Base-by-base conservation (phyloP, 1,140 invertebrate species). In the Wiebesia pumilae region DNA sequence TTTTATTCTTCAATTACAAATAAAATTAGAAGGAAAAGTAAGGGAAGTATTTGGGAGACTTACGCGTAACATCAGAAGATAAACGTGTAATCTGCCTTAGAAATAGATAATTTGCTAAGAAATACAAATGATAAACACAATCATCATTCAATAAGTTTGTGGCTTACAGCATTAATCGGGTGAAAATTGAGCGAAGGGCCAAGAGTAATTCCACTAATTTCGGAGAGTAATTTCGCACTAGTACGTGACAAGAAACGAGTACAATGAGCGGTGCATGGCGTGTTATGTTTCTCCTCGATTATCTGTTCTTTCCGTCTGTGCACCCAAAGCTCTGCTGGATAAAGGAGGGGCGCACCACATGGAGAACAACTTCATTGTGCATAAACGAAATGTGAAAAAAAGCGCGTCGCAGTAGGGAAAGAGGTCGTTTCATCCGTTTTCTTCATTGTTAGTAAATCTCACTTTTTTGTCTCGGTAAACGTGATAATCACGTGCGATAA, bases 191-290 rank as follows among this genome's bases (percentile, higher is more conserved):
- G 40, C 21, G 27, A 75, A 75, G 38, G 40, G 1, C 38, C 10
- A 40, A 1, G 12, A 33, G 21, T 30, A 6, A n/a, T 40, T 35
- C 35, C 27, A n/a, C 40, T 75, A 4, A 43, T 0, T 43, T 10
- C 1, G 19, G 27, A 40, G 71, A 38, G 43, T 75, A 43, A 43
- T 75, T 43, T 24, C 71, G 38, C 38, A 27, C 24, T 3, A n/a
- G 33, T 43, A 75, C 71, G 71, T 75, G 71, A 75, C 38, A 75
- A 43, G 71, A 43, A 75, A 33, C 2, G 38, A 75, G 71, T 43
- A 75, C 40, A 75, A 75, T 75, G 38, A 40, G 71, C 71, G 14
- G 9, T n/a, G 24, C 71, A n/a, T n/a, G 38, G n/a, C 71, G 7
- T 16, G 38, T 24, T 12, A 24, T 14, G 24, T 75, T 75, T 75